phyloP scores from a whole-genome alignment of 2,888 invertebrate species.

The Geophilus truncorum region DNA sequence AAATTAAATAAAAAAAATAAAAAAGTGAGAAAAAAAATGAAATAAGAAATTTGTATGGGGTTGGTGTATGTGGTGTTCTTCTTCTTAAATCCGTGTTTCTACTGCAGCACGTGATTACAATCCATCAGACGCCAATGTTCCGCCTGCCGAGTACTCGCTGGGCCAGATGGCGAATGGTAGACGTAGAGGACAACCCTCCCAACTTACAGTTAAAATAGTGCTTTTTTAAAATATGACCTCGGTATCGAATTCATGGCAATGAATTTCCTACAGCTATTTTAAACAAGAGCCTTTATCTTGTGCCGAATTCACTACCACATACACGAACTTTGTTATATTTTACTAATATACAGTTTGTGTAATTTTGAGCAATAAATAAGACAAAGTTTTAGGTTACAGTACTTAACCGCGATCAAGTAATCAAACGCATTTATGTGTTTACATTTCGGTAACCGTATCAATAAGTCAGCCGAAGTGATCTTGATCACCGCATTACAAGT shows the following conservation, averaged over 20 bases:
- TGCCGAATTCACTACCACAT: not conserved
- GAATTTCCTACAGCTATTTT: not conserved
- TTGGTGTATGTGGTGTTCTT: not conserved
- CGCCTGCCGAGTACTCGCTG: constrained; percentile 3
- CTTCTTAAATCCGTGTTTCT: not conserved
- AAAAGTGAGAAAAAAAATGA: not conserved
- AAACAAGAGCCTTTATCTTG: not conserved
- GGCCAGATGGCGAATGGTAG: constrained; percentile 4
- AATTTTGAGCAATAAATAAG: no score
- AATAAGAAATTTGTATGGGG: not conserved
- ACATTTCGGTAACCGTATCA: not conserved
- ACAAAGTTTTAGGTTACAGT: no score
- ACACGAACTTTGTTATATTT: no score
- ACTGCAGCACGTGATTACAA: not conserved
- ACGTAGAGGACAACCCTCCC: not conserved
- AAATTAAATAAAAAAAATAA: not conserved
- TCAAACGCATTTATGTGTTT: not conserved
- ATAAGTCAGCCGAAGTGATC: not conserved
- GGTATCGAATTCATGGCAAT: not conserved
- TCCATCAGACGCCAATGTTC: constrained; percentile 11
- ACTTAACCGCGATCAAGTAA: no score
- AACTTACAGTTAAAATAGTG: constrained; percentile 3
- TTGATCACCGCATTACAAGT: not conserved
- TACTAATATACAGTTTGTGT: no score
- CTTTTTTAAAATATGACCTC: not conserved